Conservation (phyloP, 1,140 invertebrate species). For the Arctopsyche grandis region DNA sequence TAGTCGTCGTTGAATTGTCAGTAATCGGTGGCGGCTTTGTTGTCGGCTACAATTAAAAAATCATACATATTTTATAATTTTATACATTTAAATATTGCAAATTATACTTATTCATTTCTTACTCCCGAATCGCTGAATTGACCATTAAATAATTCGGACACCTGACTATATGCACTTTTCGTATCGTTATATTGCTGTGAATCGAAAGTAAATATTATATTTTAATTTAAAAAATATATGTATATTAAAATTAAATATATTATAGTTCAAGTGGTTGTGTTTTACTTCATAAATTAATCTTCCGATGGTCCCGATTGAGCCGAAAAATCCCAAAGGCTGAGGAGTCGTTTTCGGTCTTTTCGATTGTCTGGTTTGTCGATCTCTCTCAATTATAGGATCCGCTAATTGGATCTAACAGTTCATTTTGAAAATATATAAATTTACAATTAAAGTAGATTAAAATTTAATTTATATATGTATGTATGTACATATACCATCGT, state of each 20-base stretch:
- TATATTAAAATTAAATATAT: constrained; percentile 39
- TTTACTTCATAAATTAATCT: constrained; percentile 29
- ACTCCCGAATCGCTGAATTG: constrained; percentile 62
- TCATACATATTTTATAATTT: background rate
- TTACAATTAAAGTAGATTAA: background rate
- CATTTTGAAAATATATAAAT: constrained; percentile 15
- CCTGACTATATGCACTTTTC: constrained; percentile 64
- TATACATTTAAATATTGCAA: background rate
- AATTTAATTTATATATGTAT: background rate
- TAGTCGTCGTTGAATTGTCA: constrained; percentile 51
- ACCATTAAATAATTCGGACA: constrained; percentile 61
- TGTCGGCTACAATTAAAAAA: constrained; percentile 46
- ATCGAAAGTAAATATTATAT: background rate
- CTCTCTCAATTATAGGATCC: constrained; percentile 60
- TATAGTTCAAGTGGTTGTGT: no score
- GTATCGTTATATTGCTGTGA: constrained; percentile 67
- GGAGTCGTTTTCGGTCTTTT: constrained; percentile 56
- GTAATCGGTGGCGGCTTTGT: constrained; percentile 38
- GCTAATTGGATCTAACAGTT: constrained; percentile 58
- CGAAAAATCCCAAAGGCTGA: constrained; percentile 62
- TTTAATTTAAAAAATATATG: constrained; percentile 29
- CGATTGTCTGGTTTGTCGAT: constrained; percentile 58
- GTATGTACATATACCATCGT: background rate
- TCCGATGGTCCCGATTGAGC: constrained; percentile 54
- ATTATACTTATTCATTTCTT: constrained; percentile 55